Evolutionary conservation across 2,113 vertebrate species (phyloP).

Genomic region (Redunca redunca): DNA sequence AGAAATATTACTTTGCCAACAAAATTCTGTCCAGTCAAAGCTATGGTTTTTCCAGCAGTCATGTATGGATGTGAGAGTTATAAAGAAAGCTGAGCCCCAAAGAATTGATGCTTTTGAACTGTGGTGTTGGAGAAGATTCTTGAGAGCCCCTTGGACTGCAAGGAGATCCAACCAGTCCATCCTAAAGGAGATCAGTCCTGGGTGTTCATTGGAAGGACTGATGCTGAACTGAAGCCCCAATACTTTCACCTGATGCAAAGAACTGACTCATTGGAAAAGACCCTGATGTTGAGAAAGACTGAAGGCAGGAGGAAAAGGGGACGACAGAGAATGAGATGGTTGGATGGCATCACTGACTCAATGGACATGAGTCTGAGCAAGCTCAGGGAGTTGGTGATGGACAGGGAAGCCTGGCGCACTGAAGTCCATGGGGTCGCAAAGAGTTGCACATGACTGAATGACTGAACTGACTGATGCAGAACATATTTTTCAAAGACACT

Average conservation of each 20-base stretch:
- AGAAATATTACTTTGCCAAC: not conserved
- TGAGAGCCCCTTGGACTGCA: not conserved
- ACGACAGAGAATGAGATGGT: not conserved
- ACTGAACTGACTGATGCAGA: not conserved
- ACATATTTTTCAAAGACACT: not conserved
- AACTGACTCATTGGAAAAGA: not conserved
- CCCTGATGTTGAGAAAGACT: not conserved
- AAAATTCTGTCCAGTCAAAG: not conserved
- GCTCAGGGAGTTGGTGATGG: not conserved
- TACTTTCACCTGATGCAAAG: not conserved
- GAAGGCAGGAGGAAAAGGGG: not conserved
- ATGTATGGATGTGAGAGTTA: not conserved
- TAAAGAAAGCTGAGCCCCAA: not conserved
- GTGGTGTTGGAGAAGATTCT: not conserved
- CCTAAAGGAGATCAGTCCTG: not conserved
- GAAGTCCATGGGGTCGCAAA: not conserved
- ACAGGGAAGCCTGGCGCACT: not conserved
- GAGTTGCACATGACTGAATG: not conserved
- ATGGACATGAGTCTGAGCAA: not conserved
- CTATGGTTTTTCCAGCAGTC: not conserved
- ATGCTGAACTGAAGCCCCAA: not conserved
- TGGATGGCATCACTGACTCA: not conserved
- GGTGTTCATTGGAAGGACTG: not conserved
- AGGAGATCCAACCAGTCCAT: not conserved
- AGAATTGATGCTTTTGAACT: not conserved